Base-by-base conservation (phyloP, 2,797 vertebrate genomes). In the Enteromius argenteus region DNA sequence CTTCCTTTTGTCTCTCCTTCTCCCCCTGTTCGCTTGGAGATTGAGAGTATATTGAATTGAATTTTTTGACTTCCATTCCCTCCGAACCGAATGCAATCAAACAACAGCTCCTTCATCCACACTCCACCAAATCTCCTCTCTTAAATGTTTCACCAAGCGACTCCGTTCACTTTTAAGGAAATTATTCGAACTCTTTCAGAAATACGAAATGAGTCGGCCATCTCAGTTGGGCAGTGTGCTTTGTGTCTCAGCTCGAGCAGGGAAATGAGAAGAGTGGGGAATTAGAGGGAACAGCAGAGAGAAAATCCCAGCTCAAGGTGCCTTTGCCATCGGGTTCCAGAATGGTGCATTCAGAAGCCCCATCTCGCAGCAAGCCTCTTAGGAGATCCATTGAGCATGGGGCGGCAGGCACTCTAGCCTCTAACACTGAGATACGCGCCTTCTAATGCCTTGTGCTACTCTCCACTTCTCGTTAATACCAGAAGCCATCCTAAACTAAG, bases 271-370 rank as follows among this genome's bases (percentile, higher is more conserved):
- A 85, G 82, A 79, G 37, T 71, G 58, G 75, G 85, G 88, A 87
- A 87, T 89, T 89, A 90, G 86, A 86, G 19, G 23, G 81, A 64
- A 82, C 77, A 69, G 79, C 83, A 84, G 86, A 87, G 73, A 88
- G 87, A 88, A 87, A 86, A 91, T 90, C 90, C 87, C 78, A 46
- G 78, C 85, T 91, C 87, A 90, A 91, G 91, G 90, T 91, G 91
- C 87, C 91, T 90, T 91, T 91, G 91, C 85, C 58, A 86, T 85
- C 67, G 76, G 83, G 83, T 81, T 89, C 85, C 83, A 87, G 87
- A 89, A 82, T 85, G 64, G 60, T 49, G 87, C 79, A 82, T 86
- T 84, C 72, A 80, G 75, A 46, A 77, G 64, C 64, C 73, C 32
- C 30, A 80, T 71, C 82, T 88, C 78, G 74, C 67, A 68, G 80